phyloP scores from a whole-genome alignment of 92 coral and sea anemone genomes.

The Heliopora coerulea region DNA sequence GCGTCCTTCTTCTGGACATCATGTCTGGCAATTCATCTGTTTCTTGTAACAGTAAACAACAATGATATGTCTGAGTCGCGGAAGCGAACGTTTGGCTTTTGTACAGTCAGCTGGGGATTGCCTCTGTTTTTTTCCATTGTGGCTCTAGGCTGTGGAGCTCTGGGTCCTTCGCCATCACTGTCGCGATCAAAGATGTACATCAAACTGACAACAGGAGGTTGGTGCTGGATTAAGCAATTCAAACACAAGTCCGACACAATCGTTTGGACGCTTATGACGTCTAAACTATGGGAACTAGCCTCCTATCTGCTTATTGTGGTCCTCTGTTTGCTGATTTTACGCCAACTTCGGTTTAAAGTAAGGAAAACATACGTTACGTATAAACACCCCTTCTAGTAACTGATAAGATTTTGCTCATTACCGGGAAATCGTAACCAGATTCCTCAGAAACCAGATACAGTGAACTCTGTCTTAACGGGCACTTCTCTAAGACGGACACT shows the following conservation, averaged over 20 bases:
- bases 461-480: no score
- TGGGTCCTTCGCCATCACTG: conserved; percentile 18
- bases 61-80: not conserved
- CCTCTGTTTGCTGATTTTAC: not conserved
- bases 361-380: no score
- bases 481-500: no score
- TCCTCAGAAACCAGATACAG: no score
- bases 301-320: conserved; percentile 21
- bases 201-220: conserved; percentile 28
- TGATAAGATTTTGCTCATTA: no score
- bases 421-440: no score
- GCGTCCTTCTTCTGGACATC: conserved; percentile 41
- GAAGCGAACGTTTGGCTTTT: conserved; percentile 4
- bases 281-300: conserved; percentile 22
- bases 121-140: conserved; percentile 6
- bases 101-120: conserved; percentile 21
- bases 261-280: conserved; percentile 32
- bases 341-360: conserved; percentile 11
- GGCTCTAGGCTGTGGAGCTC: conserved; percentile 11
- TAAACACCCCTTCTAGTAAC: no score
- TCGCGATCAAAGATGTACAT: not conserved
- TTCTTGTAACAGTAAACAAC: conserved; percentile 7
- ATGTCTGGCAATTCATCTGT: conserved; percentile 20
- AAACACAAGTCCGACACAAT: not conserved
- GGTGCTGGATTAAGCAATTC: conserved; percentile 27